Percentiles rank a stretch among this genome's conserved stretches.
Evolutionary conservation across 2,888 invertebrate genomes (phyloP).

Genomic region (Sinelater perroti): DNA sequence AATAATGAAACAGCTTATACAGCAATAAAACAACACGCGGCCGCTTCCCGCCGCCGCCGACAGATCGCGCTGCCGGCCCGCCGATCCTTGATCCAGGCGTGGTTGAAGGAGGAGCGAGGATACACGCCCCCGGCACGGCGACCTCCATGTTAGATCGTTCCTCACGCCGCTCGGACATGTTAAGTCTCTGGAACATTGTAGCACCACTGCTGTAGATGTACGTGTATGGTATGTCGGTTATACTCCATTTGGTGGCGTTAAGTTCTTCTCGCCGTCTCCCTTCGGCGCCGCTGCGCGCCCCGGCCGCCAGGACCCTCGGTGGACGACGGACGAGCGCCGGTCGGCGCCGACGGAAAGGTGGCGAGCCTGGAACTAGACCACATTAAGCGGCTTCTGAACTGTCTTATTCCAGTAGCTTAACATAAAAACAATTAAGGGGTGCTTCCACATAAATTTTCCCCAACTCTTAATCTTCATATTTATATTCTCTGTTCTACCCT

Average conservation of each 20-base stretch:
- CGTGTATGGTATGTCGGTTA: constrained; percentile 45
- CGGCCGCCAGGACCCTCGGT: background rate
- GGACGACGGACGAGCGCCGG: background rate
- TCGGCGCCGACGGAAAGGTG: constrained; percentile 12
- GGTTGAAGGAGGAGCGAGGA: constrained; percentile 52
- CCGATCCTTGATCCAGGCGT: constrained; percentile 49
- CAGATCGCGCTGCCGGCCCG: constrained; percentile 57
- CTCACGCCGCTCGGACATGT: constrained; percentile 50
- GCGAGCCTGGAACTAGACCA: no score
- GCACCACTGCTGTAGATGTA: constrained; percentile 49
- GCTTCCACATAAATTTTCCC: no score
- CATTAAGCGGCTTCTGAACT: no score
- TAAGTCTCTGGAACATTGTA: constrained; percentile 55
- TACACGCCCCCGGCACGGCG: constrained; percentile 52
- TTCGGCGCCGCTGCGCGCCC: constrained; percentile 20
- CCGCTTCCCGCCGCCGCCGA: constrained; percentile 50
- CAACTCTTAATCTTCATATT: no score
- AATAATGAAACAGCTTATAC: constrained; percentile 58
- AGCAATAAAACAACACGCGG: constrained; percentile 55
- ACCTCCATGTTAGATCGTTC: constrained; percentile 61
- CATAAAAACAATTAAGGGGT: no score
- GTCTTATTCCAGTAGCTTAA: no score
- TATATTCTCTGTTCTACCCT: no score
- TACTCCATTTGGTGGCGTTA: constrained; percentile 47
- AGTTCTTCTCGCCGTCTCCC: constrained; percentile 48